These are phyloP conservation scores for Philereme vetulata DNA, from an alignment of 2,888 invertebrate species.

Conservation along the genomic window DNA sequence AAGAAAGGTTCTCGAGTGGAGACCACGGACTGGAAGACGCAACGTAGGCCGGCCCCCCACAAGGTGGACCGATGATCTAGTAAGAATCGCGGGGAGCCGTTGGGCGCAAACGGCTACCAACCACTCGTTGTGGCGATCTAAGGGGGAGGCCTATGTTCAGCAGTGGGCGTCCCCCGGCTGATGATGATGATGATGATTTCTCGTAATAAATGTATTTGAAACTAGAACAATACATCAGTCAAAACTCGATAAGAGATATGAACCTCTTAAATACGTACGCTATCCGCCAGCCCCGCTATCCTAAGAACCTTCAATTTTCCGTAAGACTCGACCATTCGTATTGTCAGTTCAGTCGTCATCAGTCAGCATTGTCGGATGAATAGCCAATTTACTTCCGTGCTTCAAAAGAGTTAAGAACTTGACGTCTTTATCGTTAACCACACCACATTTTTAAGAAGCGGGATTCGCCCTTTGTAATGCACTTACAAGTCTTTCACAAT, in stretches of 20 bases:
- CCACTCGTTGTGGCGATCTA: no score
- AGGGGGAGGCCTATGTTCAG: no score
- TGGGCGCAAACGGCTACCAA: no score
- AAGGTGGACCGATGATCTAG: no score
- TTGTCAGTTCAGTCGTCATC: slow-evolving; percentile 36
- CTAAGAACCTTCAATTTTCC: not conserved
- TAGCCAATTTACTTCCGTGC: slow-evolving; percentile 66
- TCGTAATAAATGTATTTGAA: not conserved
- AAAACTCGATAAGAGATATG: not conserved
- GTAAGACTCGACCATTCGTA: slow-evolving; percentile 8
- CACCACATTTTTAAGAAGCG: slow-evolving; percentile 1
- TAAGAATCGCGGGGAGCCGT: no score
- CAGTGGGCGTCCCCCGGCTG: no score
- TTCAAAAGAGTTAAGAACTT: slow-evolving; percentile 46
- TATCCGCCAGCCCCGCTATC: not conserved
- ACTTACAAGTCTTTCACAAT: not conserved
- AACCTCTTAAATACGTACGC: not conserved
- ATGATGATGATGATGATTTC: no score
- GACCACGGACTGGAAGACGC: no score
- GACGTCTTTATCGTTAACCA: slow-evolving; percentile 34
- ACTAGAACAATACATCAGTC: not conserved
- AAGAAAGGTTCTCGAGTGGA: no score
- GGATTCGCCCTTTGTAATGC: not conserved
- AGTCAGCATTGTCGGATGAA: slow-evolving; percentile 51
- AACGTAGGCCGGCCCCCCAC: no score